Evolutionary conservation across 2,113 vertebrate genomes (phyloP), one percentile per base, ranked within the genome.

Genomic region (Kryptolebias marmoratus): DNA sequence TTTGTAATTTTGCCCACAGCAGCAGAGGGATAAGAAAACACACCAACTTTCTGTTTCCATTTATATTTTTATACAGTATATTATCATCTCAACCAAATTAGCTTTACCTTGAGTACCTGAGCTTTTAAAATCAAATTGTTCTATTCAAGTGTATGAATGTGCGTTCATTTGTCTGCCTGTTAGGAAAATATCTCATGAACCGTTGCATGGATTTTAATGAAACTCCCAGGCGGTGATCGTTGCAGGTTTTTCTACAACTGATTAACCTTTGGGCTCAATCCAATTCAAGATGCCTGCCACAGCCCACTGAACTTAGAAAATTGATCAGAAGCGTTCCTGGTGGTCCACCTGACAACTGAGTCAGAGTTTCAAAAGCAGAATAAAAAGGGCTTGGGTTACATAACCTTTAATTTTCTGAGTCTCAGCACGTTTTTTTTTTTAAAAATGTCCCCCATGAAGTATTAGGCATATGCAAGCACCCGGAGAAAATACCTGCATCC

Each of bases 1-100:
- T 16, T 62, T 63, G 47, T 50, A 32, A 55, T 72, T 31, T 56
- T 56, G 11, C 15, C 30, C 52, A 64, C 15, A 49, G 48, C 32
- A 61, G 15, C 57, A 44, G 11, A 9, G 3, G 14, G 28, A 15
- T 52, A 61, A 49, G 16, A 22, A 22, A 22, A 22, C 22, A 22
- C 22, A 22, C 22, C 22, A 22, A 22, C 22, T 22, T 22, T 22
- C 22, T 22, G 22, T 22, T 22, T 22, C 22, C 22, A 22, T 22
- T 22, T 22, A 22, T 22, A 22, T 22, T 22, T 22, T 22, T 22
- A 22, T 22, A 22, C 22, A 22, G 22, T 22, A 22, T 22, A 22
- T 22, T 22, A 22, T 22, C 22, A 22, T 22, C 22, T 22, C 22
- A 22, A 1, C 22, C 22, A 22, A 22, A 22, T 22, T 22, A 22